Evolutionary conservation across 2,113 vertebrate species (phyloP), one percentile per base, ranked within the genome.

Genomic region (Zapus hudsonius): DNA sequence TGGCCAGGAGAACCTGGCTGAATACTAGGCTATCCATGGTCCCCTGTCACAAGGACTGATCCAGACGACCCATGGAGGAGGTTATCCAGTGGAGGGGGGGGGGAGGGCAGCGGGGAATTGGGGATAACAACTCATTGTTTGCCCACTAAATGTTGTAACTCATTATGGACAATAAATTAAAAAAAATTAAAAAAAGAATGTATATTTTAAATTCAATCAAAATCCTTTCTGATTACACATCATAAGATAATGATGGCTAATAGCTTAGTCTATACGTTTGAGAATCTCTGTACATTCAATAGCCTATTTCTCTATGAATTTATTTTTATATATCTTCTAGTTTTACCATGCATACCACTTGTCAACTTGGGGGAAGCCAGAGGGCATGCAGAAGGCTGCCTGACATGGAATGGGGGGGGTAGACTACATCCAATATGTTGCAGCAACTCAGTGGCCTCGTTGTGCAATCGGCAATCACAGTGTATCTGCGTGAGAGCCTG

Each of bases 171-270:
- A n/a, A n/a, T n/a, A n/a, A n/a, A n/a, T n/a, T n/a, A n/a, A n/a
- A n/a, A n/a, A n/a, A n/a, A n/a, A n/a, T n/a, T n/a, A n/a, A 36
- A 83, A 89, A 91, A 91, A 25, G 70, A 75, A 42, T 81, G 20
- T 70, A 86, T 79, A 36, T 57, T 73, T 64, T 16, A 9, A 73
- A 47, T 73, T 9, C 64, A 73, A 0, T 57, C 66, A 27, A 84
- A 79, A 38, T 78, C 31, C 67, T 88, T 92, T 85, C 61, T 29
- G 47, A 89, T 66, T 40, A 23, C 2, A 29, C 31, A 15, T 73
- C 4, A 17, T 66, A 79, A 84, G 61, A 22, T 69, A 64, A 61
- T 15, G 23, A 2, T 69, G 38, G 25, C 73, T 59, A 19, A 47
- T 31, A n/a, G 36, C 36, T 74, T 80, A 7, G 25, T 80, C 17